phyloP scores from a whole-genome alignment of 2,113 vertebrate species.

The Megaptera novaeangliae region DNA sequence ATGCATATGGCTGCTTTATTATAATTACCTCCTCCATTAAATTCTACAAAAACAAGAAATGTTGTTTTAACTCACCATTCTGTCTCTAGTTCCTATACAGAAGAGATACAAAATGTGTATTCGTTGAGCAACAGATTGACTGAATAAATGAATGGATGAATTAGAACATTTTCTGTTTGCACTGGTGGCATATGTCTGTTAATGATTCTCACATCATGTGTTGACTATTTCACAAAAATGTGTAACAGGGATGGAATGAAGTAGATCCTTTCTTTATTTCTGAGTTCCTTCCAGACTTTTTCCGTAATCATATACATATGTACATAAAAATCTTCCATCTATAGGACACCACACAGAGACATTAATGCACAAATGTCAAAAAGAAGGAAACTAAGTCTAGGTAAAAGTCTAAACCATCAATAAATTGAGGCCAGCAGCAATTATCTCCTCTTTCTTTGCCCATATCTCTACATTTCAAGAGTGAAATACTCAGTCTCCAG shows the following conservation, averaged over 20 bases:
- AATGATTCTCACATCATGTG: not conserved
- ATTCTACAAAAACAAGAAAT: not conserved
- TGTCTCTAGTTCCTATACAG: not conserved
- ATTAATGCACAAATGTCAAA: not conserved
- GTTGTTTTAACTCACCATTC: not conserved
- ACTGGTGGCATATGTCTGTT: not conserved
- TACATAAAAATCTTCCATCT: not conserved
- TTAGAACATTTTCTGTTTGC: not conserved
- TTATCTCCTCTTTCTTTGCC: not conserved
- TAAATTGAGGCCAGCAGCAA: not conserved
- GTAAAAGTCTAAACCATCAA: not conserved
- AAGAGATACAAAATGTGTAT: not conserved
- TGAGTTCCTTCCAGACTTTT: not conserved
- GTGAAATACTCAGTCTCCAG: not conserved
- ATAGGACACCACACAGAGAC: not conserved
- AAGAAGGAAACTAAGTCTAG: not conserved
- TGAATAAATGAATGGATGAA: not conserved
- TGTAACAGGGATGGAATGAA: not conserved
- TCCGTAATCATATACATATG: not conserved
- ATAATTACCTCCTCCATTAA: not conserved
- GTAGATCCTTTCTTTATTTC: not conserved
- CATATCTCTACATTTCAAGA: not conserved
- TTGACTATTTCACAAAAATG: not conserved
- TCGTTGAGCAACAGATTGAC: not conserved
- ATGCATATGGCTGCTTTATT: not conserved